Conservation (phyloP, 2,888 invertebrate species). For the Drosophila ochracea region DNA sequence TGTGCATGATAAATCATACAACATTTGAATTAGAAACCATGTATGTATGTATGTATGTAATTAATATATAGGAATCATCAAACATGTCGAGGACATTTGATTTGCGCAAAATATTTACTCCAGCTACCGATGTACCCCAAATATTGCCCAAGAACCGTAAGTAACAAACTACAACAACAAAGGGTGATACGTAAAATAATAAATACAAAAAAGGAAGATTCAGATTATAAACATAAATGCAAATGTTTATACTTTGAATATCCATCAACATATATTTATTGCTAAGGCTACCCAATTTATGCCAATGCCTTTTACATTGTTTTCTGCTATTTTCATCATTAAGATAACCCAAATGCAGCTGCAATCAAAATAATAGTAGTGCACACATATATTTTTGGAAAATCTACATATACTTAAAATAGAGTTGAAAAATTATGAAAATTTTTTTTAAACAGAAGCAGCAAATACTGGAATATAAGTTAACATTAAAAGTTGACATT, state of each 20-base stretch:
- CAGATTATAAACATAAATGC: constrained; percentile 11
- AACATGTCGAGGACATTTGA: constrained; percentile 88
- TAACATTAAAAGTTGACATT: neutral
- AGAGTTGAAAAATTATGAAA: neutral
- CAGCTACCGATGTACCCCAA: constrained; percentile 93
- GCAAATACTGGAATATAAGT: neutral
- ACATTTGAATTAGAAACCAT: constrained; percentile 67
- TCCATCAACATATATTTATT: neutral
- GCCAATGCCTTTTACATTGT: neutral
- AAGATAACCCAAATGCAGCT: neutral
- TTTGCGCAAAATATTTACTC: constrained; percentile 94
- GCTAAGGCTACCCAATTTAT: neutral
- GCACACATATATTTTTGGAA: neutral
- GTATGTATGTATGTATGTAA: constrained; percentile 23
- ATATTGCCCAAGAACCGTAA: constrained; percentile 91
- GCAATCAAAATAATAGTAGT: neutral
- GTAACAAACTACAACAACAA: constrained; percentile 66
- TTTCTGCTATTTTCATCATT: neutral
- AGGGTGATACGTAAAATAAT: constrained; percentile 73
- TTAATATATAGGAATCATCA: constrained; percentile 73
- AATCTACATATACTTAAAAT: neutral
- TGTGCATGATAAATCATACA: neutral
- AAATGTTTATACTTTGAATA: neutral
- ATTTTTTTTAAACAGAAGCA: neutral
- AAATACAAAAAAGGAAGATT: neutral